Percentiles rank a stretch among this genome's conserved stretches.
Evolutionary conservation across 2,113 vertebrate genomes (phyloP).

Genomic region (Neomonachus schauinslandi): DNA sequence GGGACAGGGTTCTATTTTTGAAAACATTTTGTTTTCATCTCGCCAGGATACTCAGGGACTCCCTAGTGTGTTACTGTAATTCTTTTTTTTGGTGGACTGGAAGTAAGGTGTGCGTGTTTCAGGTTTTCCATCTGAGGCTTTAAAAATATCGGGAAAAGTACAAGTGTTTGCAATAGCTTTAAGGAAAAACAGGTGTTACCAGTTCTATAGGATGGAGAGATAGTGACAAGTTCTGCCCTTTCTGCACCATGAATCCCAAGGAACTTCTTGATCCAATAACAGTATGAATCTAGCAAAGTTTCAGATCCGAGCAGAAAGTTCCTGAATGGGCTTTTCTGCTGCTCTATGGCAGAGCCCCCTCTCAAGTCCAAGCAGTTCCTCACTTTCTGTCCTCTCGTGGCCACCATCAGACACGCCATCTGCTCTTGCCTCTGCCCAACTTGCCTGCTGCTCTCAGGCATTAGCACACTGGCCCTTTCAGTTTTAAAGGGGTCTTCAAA

Average conservation of each 20-base stretch:
- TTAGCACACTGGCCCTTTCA: background rate
- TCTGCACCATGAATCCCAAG: background rate
- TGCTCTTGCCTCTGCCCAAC: background rate
- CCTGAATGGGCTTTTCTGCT: background rate
- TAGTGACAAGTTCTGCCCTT: conserved; percentile 17
- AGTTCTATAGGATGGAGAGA: background rate
- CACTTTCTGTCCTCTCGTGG: background rate
- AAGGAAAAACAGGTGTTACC: background rate
- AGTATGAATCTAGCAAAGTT: background rate
- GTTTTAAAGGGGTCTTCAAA: background rate
- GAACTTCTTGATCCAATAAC: background rate
- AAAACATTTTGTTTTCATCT: background rate
- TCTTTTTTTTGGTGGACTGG: conserved; percentile 8
- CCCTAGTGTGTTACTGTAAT: background rate
- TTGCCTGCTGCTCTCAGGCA: background rate
- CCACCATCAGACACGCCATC: rapidly evolving
- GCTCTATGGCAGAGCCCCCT: background rate
- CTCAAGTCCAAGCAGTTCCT: too few relatives aligned
- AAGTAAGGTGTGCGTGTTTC: conserved; percentile 4
- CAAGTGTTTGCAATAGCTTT: background rate
- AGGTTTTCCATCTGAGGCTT: conserved; percentile 42
- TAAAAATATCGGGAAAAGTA: background rate
- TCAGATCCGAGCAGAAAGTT: background rate
- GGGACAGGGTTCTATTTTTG: background rate
- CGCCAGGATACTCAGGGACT: background rate